These are phyloP conservation scores for Camelus bactrianus DNA, from an alignment of 2,113 vertebrate genomes.

Conservation along the genomic window DNA sequence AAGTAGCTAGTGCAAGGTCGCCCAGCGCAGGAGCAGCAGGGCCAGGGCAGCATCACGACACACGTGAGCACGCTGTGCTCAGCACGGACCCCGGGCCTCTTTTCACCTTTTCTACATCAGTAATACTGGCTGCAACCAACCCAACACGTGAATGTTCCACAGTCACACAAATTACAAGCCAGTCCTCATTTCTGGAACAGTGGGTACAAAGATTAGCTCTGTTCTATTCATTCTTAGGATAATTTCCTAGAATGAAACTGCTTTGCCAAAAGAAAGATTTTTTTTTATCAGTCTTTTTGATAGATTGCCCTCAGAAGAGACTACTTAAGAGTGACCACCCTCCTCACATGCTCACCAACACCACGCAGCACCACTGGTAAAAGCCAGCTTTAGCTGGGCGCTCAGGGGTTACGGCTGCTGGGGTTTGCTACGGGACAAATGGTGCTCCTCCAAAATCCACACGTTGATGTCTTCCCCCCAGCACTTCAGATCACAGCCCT, in stretches of 20 bases:
- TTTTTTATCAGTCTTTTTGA: background rate
- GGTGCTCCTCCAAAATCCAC: background rate
- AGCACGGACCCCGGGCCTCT: background rate
- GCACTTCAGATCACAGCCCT: background rate
- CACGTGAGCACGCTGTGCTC: background rate
- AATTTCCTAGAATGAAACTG: background rate
- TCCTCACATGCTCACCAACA: too few species aligned
- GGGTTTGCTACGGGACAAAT: background rate
- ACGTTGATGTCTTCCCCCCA: accelerated
- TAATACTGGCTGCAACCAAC: background rate
- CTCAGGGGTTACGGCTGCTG: accelerated
- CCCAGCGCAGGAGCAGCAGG: too few species aligned
- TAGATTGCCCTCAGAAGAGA: background rate
- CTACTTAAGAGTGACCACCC: accelerated
- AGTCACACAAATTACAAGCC: background rate
- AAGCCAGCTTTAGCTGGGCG: background rate
- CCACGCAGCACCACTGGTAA: background rate
- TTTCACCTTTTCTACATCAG: background rate
- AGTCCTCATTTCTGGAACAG: too few species aligned
- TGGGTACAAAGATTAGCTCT: too few species aligned
- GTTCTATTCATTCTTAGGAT: too few species aligned
- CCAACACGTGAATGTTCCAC: accelerated
- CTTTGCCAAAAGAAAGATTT: background rate
- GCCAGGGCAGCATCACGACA: background rate
- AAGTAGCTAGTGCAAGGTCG: background rate